These are phyloP conservation scores for Coptodon bakossiorum DNA, from an alignment of 2,113 vertebrate genomes.

Conservation along the genomic window DNA sequence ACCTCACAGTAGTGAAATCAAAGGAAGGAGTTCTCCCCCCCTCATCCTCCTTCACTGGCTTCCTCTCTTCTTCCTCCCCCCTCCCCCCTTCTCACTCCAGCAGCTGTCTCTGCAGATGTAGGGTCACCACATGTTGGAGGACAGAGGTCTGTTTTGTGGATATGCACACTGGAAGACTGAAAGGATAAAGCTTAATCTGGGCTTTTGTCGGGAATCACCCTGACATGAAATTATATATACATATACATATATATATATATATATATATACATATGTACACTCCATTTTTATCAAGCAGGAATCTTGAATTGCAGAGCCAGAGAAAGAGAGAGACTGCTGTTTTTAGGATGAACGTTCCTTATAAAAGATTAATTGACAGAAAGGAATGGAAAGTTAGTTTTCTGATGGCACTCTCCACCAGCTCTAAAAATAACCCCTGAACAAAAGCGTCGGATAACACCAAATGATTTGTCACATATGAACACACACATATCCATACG, in stretches of 20 bases:
- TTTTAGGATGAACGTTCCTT: neutral
- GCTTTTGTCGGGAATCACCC: neutral
- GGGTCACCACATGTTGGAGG: constrained; percentile 54
- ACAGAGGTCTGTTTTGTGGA: constrained; percentile 43
- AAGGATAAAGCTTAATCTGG: constrained; percentile 13
- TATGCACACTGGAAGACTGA: neutral
- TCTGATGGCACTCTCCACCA: neutral
- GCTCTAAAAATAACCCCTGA: constrained; percentile 18
- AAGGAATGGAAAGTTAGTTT: neutral
- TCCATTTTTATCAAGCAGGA: neutral
- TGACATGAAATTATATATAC: neutral
- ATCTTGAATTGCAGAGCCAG: neutral
- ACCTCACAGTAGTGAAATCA: neutral
- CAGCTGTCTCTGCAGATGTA: constrained; percentile 55
- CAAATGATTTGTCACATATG: neutral
- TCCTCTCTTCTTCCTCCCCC: constrained; percentile 14
- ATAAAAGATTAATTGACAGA: constrained; percentile 25
- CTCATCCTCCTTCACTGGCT: neutral
- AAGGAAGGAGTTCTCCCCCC: constrained; percentile 14
- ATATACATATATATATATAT: no score
- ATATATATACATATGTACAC: no score
- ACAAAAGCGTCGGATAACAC: neutral
- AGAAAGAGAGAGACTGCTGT: neutral
- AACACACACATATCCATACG: neutral
- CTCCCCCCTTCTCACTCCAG: neutral